phyloP scores from a whole-genome alignment of 2,797 vertebrate genomes.

The Sebastes itinus region DNA sequence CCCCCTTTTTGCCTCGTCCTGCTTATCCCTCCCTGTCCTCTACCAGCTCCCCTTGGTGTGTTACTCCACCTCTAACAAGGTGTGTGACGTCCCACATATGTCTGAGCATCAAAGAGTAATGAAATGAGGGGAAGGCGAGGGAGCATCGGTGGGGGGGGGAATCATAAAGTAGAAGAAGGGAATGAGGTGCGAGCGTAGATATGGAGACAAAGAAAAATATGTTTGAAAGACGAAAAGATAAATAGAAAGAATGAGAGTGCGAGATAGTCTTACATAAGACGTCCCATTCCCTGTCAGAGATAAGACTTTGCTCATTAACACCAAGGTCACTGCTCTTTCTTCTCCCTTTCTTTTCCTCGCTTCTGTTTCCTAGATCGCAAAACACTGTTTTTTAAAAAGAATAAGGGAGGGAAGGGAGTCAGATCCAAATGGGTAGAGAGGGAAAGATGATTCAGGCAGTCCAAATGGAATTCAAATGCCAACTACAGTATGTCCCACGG shows the following conservation, averaged over 20 bases:
- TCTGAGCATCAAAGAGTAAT: constrained; percentile 37
- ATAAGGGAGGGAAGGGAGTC: background rate
- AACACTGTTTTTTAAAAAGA: constrained; percentile 1
- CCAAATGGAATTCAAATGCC: constrained; percentile 4
- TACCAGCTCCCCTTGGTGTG: background rate
- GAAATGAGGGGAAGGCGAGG: background rate
- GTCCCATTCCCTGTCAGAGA: constrained; percentile 37
- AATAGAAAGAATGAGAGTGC: constrained; percentile 11
- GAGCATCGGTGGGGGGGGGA: background rate
- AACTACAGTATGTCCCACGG: background rate
- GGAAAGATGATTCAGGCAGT: constrained; percentile 20
- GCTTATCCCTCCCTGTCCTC: constrained; percentile 16
- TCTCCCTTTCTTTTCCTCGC: background rate
- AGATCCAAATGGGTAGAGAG: constrained; percentile 5
- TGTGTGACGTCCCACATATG: constrained; percentile 31
- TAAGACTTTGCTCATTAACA: constrained; percentile 53
- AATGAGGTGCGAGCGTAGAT: constrained; percentile 13
- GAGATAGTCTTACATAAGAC: constrained; percentile 29
- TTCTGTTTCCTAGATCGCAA: constrained; percentile 22
- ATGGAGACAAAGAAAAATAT: constrained; percentile 16
- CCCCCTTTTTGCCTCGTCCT: background rate
- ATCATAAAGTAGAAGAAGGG: background rate
- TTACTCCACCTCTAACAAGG: constrained; percentile 6
- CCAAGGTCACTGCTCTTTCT: constrained; percentile 36
- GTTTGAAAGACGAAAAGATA: constrained; percentile 39